phyloP scores from a whole-genome alignment of 2,888 invertebrate species.

The Acleris laterana region DNA sequence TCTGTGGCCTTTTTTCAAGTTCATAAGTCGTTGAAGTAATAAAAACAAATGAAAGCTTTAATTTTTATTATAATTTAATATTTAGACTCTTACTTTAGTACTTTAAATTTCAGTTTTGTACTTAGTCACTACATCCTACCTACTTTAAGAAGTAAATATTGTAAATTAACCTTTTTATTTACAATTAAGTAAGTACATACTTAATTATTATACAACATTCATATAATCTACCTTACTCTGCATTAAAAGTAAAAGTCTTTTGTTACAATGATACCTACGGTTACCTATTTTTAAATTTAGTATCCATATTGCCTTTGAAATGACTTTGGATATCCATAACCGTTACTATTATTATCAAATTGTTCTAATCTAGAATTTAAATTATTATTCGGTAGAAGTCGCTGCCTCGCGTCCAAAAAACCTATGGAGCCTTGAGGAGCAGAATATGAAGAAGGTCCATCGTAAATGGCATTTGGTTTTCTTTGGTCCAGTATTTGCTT shows the following conservation, averaged over 20 bases:
- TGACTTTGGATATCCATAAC: slow-evolving; percentile 65
- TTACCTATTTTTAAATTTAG: not conserved
- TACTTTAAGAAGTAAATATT: not conserved
- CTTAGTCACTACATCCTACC: not conserved
- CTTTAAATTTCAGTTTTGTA: not conserved
- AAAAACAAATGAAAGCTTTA: too few species aligned
- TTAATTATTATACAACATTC: not conserved
- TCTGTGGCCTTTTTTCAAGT: too few species aligned
- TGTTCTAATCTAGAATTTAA: slow-evolving; percentile 67
- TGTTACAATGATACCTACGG: too few species aligned
- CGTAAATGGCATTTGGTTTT: slow-evolving; percentile 58
- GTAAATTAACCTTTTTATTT: not conserved
- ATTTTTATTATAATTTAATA: not conserved
- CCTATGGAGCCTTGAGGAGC: slow-evolving; percentile 74
- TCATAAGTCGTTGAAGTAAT: too few species aligned
- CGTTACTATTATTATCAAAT: slow-evolving; percentile 53
- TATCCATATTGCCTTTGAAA: slow-evolving; percentile 52
- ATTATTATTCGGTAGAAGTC: slow-evolving; percentile 47
- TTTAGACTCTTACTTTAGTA: not conserved
- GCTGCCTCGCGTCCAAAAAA: slow-evolving; percentile 55
- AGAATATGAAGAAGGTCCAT: slow-evolving; percentile 75
- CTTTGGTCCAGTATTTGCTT: slow-evolving; percentile 48
- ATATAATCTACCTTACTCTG: too few species aligned
- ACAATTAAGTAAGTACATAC: not conserved
- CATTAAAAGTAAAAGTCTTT: slow-evolving; percentile 11